Percentiles rank a stretch among this genome's conserved stretches.
Conservation (phyloP, 1,140 invertebrate species). For the Lanistes nyassanus region DNA sequence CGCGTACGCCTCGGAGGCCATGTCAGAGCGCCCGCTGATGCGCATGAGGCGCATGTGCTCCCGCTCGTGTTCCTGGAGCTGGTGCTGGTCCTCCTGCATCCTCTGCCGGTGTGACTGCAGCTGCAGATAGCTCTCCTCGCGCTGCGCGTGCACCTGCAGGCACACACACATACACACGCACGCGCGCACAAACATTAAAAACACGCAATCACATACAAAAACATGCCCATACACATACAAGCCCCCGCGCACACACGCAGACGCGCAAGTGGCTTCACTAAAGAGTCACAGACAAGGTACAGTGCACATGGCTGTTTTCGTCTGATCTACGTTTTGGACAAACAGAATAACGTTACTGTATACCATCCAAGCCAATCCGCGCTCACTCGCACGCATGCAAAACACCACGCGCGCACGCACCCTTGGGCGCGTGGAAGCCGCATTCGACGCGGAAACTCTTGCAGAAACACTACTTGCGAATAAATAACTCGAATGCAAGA, state of each 20-base stretch:
- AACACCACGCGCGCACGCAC: neutral
- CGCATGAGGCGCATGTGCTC: constrained; percentile 52
- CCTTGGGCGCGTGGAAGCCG: too few species aligned
- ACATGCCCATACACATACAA: neutral
- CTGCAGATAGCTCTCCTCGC: constrained; percentile 55
- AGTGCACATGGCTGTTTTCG: neutral
- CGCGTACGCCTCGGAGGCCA: neutral
- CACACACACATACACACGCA: constrained; percentile 12
- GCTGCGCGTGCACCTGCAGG: constrained; percentile 51
- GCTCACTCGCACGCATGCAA: constrained; percentile 1
- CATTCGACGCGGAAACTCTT: too few species aligned
- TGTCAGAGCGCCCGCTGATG: constrained; percentile 41
- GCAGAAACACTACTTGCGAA: too few species aligned
- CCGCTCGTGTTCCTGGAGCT: constrained; percentile 49
- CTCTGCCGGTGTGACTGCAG: constrained; percentile 52
- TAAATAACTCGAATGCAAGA: too few species aligned
- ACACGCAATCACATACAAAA: constrained; percentile 6
- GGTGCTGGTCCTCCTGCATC: constrained; percentile 51
- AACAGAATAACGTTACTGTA: neutral
- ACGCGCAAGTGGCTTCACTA: neutral
- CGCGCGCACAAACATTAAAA: neutral
- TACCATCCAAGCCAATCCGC: neutral
- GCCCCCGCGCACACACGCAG: neutral
- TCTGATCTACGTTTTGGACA: neutral
- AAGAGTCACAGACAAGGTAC: neutral